These are phyloP conservation scores for Pseudotriccus pelzelni DNA, from an alignment of 2,797 vertebrate genomes.

Conservation along the genomic window DNA sequence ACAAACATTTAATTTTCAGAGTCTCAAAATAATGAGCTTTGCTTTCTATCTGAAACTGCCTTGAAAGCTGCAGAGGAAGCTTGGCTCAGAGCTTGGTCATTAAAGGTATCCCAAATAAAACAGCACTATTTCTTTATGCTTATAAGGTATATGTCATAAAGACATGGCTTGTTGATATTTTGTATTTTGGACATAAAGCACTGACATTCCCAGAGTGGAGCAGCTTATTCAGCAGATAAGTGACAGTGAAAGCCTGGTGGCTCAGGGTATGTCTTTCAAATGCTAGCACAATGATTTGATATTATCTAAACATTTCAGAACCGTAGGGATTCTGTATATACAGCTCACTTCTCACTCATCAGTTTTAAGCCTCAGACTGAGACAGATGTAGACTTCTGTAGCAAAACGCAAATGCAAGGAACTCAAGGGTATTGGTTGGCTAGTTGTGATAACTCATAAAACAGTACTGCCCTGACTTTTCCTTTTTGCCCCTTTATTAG, in stretches of 20 bases:
- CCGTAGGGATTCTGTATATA: background rate
- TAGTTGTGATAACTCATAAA: background rate
- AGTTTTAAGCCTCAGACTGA: background rate
- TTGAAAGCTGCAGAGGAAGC: background rate
- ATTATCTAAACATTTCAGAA: background rate
- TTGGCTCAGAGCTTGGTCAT: background rate
- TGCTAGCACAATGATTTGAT: background rate
- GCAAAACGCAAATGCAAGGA: background rate
- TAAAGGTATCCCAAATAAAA: background rate
- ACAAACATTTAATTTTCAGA: background rate
- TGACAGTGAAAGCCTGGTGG: background rate
- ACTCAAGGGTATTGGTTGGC: background rate
- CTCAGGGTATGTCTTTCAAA: background rate
- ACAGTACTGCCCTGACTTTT: background rate
- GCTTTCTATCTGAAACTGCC: background rate
- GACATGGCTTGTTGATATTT: background rate
- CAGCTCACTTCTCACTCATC: background rate
- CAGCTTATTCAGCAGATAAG: background rate
- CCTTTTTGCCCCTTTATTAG: background rate
- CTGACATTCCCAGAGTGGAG: background rate
- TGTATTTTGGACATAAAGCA: background rate
- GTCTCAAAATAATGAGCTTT: background rate
- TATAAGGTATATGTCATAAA: background rate
- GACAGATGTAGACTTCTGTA: background rate
- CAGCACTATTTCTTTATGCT: background rate